Percentiles rank a stretch among this genome's conserved stretches.
phyloP scores from a whole-genome alignment of 2,113 vertebrate genomes.

The Taxidea taxus region DNA sequence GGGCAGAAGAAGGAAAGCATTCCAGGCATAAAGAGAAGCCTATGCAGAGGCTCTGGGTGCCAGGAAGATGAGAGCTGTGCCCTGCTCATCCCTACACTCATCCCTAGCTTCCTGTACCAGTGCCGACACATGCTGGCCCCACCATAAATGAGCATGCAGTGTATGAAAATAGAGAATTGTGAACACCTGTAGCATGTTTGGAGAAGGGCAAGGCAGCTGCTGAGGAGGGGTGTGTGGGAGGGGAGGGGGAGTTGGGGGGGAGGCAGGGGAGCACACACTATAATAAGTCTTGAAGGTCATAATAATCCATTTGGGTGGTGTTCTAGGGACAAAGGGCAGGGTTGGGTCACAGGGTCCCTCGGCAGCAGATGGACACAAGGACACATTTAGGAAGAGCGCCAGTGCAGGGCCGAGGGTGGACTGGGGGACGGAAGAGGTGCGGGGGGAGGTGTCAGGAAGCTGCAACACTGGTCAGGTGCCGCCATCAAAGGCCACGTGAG shows the following conservation, averaged over 20 bases:
- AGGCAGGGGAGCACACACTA: neutral
- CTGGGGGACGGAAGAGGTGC: neutral
- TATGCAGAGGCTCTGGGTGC: neutral
- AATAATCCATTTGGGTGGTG: neutral
- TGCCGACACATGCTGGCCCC: neutral
- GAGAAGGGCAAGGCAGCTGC: neutral
- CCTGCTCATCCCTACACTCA: neutral
- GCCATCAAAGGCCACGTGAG: neutral
- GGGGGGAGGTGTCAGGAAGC: neutral
- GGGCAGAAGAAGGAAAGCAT: neutral
- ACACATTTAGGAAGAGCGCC: neutral
- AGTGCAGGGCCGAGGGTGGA: neutral
- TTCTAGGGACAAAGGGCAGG: neutral
- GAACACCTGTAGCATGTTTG: neutral
- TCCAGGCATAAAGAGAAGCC: neutral
- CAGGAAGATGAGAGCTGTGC: neutral
- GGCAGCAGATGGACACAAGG: neutral
- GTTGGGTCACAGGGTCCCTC: neutral
- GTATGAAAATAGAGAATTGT: neutral
- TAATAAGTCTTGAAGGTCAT: neutral
- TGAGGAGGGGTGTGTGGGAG: neutral
- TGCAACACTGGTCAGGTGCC: neutral
- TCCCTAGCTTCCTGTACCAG: neutral
- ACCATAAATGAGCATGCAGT: no score
- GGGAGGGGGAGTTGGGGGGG: neutral